These are phyloP conservation scores for Drosophila pseudotakahashii DNA, from an alignment of 2,888 invertebrate genomes.

Conservation along the genomic window DNA sequence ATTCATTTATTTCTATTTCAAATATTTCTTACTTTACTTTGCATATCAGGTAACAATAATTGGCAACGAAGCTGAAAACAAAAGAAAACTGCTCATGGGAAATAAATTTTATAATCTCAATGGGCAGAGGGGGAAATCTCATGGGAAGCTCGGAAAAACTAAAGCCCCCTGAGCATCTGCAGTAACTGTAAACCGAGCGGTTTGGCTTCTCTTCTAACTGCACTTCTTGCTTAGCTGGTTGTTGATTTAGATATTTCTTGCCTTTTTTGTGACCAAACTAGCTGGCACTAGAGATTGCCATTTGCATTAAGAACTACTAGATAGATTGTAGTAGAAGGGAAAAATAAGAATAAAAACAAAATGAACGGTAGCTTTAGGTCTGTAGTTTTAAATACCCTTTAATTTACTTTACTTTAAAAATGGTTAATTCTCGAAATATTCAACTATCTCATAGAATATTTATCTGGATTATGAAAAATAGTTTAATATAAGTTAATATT, in stretches of 20 bases:
- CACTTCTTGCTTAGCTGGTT: conserved; percentile 20
- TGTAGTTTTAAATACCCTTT: too few relatives aligned
- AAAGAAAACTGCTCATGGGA: conserved; percentile 63
- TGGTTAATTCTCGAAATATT: background rate
- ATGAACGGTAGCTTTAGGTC: background rate
- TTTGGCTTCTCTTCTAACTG: conserved; percentile 27
- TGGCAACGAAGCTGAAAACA: conserved; percentile 49
- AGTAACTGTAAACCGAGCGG: conserved; percentile 33
- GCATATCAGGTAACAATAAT: conserved; percentile 53
- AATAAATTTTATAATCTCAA: conserved; percentile 37
- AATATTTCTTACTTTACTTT: conserved; percentile 18
- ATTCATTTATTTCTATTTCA: conserved; percentile 38
- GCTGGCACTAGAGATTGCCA: conserved; percentile 19
- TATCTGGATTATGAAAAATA: too few relatives aligned
- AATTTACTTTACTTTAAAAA: too few relatives aligned
- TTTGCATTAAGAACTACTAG: conserved; percentile 15
- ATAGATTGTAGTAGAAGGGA: background rate
- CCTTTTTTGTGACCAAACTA: conserved; percentile 22
- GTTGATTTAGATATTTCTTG: conserved; percentile 2
- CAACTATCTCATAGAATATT: too few relatives aligned
- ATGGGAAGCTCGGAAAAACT: conserved; percentile 31
- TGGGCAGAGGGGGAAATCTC: conserved; percentile 1
- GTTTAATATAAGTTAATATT: too few relatives aligned
- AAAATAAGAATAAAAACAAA: background rate
- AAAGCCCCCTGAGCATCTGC: conserved; percentile 18